Evolutionary conservation across 2,113 vertebrate species (phyloP).

Genomic region (Neotragus moschatus): DNA sequence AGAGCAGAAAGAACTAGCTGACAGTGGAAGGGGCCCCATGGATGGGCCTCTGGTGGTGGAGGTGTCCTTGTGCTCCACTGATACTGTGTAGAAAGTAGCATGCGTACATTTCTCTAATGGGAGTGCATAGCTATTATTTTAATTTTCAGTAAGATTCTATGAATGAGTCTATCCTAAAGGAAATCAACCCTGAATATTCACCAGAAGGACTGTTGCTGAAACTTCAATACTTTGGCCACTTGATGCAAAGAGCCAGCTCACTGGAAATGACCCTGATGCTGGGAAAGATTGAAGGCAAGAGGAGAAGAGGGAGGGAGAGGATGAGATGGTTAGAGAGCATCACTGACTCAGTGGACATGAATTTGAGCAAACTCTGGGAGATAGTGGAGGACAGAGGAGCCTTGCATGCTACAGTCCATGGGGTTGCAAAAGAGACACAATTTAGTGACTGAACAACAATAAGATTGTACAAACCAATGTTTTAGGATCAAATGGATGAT

Average conservation of each 20-base stretch:
- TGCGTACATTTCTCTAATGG: not conserved
- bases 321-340: not conserved
- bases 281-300: not conserved
- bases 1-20: not conserved
- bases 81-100: not conserved
- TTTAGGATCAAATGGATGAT: not conserved
- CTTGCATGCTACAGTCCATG: not conserved
- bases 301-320: not conserved
- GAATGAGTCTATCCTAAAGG: not conserved
- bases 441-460: not conserved
- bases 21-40: not conserved
- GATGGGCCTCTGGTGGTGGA: not conserved
- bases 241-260: not conserved
- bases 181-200: not conserved
- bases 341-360: not conserved
- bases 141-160: conserved; percentile 19
- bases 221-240: not conserved
- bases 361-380: not conserved
- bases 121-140: not conserved
- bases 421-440: not conserved
- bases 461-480: not conserved
- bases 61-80: too few relatives aligned
- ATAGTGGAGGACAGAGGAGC: not conserved
- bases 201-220: not conserved
- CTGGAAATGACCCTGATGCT: not conserved